Conservation (phyloP, 1,140 invertebrate species). For the Ephestia elutella region DNA sequence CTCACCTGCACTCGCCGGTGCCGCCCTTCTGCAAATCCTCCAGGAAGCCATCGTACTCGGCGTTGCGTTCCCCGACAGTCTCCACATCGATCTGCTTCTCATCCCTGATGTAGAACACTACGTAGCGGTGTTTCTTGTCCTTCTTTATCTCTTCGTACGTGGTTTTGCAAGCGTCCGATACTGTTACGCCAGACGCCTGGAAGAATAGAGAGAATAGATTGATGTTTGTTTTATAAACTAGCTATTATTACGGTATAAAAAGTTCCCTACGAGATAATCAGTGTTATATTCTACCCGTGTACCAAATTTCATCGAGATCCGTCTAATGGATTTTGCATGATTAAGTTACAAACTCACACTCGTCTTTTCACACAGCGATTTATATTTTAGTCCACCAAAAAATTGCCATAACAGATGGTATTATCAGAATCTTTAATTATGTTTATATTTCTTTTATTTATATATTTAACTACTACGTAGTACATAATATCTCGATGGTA, state of each 20-base stretch:
- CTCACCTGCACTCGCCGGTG: slow-evolving; percentile 87
- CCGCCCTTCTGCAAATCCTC: slow-evolving; percentile 92
- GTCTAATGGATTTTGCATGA: no score
- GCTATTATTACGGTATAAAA: no score
- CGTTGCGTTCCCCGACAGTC: slow-evolving; percentile 88
- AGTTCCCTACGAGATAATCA: no score
- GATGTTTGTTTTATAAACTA: not conserved
- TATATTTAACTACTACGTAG: no score
- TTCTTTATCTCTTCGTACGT: slow-evolving; percentile 98
- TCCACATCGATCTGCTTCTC: slow-evolving; percentile 96
- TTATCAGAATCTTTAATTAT: no score
- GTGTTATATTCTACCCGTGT: not conserved
- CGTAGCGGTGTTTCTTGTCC: slow-evolving; percentile 97
- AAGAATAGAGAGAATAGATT: slow-evolving; percentile 41
- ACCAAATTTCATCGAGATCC: no score
- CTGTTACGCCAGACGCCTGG: slow-evolving; percentile 96
- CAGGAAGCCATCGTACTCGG: slow-evolving; percentile 92
- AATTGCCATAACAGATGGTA: no score
- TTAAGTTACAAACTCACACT: no score
- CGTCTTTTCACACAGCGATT: no score
- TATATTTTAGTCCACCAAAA: no score
- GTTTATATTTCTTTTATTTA: no score
- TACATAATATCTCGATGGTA: no score
- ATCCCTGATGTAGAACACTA: slow-evolving; percentile 95
- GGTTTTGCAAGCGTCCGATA: slow-evolving; percentile 94